Base-by-base conservation (phyloP, 1,140 invertebrate species). In the Adoxophyes honmai region DNA sequence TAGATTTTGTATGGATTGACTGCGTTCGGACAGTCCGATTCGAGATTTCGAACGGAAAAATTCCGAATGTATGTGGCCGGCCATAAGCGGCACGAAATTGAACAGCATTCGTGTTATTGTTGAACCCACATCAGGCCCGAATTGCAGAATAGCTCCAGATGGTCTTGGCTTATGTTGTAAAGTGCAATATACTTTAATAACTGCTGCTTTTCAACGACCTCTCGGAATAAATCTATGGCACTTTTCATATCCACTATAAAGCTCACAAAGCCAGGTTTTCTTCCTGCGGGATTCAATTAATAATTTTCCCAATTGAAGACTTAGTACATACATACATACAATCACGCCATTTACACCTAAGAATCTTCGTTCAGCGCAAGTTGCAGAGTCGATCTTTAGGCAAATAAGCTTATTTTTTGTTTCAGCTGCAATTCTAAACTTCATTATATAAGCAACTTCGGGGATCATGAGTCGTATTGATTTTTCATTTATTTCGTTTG, bases 91-190 rank as follows among this genome's bases (percentile, higher is more conserved):
- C 59, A 11, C 38, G 15, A 15, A 67, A 67, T 48, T 70, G 64
- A 0, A 58, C 18, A 7, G 62, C 62, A 16, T 62, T 64, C 0
- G 62, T 62, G 14, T 68, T 70, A 44, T 64, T 61, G 34, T 62
- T 65, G 39, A 56, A 63, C 0, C 68, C 68, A 13, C 64, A 62
- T 1, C 42, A 28, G 10, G 57, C 52, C 33, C 62, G 53, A 8
- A 68, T 52, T 4, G 48, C 36, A 0, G 11, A 68, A 66, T 6
- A 71, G 10, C 8, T 65, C 68, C 0, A 68, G 1, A 16, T 68
- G 60, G 39, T 72, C 63, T 44, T 66, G 66, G 15, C 65, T 70
- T 0, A 70, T 21, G 38, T 60, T 68, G 3, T 66, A 60, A 0
- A 60, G 0, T 4, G 60, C 53, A 1, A 68, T 5, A 18, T 61